A percentile compares a stretch with the other conserved stretches of the same genome.
These are phyloP conservation scores for Cladorhizidae sp. DNA, from an alignment of 37 sponge, comb jelly and placozoan genomes.

Conservation along the genomic window DNA sequence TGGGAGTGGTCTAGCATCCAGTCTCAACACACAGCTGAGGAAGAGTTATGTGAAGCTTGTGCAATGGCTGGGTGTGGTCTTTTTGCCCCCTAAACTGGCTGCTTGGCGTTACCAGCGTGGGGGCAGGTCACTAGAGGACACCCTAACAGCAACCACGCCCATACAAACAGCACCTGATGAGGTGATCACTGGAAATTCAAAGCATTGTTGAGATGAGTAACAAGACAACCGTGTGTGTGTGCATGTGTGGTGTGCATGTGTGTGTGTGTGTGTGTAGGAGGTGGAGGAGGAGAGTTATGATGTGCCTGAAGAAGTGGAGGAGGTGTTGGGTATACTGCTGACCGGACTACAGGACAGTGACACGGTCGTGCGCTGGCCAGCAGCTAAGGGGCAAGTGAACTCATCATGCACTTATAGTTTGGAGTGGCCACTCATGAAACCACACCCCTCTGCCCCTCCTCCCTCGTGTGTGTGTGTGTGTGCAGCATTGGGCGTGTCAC, in stretches of 20 bases:
- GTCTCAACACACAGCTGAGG: conserved; percentile 78
- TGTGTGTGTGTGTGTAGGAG: neutral
- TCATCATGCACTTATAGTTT: neutral
- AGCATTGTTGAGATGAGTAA: neutral
- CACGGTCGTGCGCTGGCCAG: conserved; percentile 98
- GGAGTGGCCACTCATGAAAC: neutral
- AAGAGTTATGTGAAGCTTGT: conserved; percentile 87
- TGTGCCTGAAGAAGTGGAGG: conserved; percentile 63
- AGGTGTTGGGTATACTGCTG: conserved; percentile 67
- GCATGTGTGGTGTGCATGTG: neutral
- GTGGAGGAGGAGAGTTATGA: conserved; percentile 27
- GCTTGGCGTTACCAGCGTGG: conserved; percentile 93
- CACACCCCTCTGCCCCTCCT: neutral
- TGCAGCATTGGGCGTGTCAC: conserved; percentile 80
- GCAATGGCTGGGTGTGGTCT: conserved; percentile 76
- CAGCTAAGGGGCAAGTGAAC: conserved; percentile 89
- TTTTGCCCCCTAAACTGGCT: conserved; percentile 72
- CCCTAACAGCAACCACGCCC: conserved; percentile 32
- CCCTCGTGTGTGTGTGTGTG: neutral
- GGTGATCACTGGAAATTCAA: neutral
- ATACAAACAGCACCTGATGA: neutral
- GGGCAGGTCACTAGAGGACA: conserved; percentile 69
- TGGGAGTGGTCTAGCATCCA: conserved; percentile 16
- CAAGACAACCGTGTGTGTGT: neutral
- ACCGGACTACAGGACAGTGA: conserved; percentile 89